phyloP scores from a whole-genome alignment of 2,888 invertebrate genomes.

The Rhopalosiphum nymphaeae region DNA sequence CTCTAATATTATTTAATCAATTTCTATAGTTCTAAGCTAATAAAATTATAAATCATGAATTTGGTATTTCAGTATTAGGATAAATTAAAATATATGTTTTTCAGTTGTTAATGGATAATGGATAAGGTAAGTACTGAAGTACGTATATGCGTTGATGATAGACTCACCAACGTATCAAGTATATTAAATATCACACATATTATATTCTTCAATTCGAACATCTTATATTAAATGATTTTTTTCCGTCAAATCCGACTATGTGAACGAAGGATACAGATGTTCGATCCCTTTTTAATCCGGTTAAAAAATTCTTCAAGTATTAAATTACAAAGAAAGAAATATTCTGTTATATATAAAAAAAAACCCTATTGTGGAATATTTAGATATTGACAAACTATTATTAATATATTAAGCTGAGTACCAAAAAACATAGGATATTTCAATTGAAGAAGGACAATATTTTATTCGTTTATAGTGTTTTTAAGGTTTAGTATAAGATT shows the following conservation, averaged over 20 bases:
- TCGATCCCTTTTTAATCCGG: conserved; percentile 56
- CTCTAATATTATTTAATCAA: neutral
- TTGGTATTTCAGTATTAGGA: too few species aligned
- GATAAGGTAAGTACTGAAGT: neutral
- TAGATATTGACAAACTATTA: neutral
- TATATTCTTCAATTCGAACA: neutral
- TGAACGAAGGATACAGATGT: conserved; percentile 17
- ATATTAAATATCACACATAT: neutral
- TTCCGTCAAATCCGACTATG: neutral
- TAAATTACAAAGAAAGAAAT: conserved; percentile 34
- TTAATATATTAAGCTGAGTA: conserved; percentile 5
- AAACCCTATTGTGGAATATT: neutral
- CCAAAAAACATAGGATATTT: conserved; percentile 35
- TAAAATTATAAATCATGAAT: neutral
- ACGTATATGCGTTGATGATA: neutral
- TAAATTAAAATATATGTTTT: neutral
- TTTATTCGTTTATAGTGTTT: neutral
- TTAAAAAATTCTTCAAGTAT: conserved; percentile 45
- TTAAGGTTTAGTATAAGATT: neutral
- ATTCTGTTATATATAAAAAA: neutral
- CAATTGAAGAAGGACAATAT: neutral
- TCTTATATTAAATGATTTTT: conserved; percentile 31
- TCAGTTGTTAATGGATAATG: neutral
- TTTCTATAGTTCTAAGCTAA: neutral
- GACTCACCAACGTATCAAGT: neutral